These are phyloP conservation scores for Drosophila multiciliata DNA, from an alignment of 2,888 invertebrate species.

Conservation along the genomic window DNA sequence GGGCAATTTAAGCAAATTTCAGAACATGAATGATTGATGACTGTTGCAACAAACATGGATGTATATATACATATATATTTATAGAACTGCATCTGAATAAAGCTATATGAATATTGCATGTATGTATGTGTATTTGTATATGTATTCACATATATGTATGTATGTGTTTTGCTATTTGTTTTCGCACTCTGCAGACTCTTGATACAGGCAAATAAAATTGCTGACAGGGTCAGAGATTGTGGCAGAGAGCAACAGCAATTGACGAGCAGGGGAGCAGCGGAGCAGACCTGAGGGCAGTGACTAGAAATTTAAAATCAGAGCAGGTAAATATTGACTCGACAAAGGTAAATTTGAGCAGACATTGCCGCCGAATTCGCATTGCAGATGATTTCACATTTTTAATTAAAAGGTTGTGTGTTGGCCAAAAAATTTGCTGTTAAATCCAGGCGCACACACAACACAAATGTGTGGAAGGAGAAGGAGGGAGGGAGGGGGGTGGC, in stretches of 20 bases:
- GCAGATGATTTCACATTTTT: conserved; percentile 57
- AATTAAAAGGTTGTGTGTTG: conserved; percentile 65
- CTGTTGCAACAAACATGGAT: not conserved
- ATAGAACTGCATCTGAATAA: conserved; percentile 2
- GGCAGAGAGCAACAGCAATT: conserved; percentile 5
- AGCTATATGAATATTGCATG: not conserved
- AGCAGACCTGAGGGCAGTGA: conserved; percentile 16
- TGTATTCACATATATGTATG: not conserved
- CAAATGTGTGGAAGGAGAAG: not conserved
- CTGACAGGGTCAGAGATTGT: conserved; percentile 40
- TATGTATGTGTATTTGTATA: not conserved
- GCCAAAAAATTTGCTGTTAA: conserved; percentile 32
- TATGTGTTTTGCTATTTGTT: conserved; percentile 57
- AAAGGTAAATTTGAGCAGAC: conserved; percentile 38
- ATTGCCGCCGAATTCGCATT: conserved; percentile 26
- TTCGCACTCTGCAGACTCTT: conserved; percentile 63
- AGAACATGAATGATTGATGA: conserved; percentile 34
- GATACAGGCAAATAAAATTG: conserved; percentile 62
- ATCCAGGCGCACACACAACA: conserved; percentile 37
- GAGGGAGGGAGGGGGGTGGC: not conserved
- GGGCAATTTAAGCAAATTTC: conserved; percentile 17
- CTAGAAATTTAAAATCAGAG: conserved; percentile 72
- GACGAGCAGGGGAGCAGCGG: conserved; percentile 3
- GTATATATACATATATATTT: not conserved
- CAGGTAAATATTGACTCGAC: conserved; percentile 66